Conservation (phyloP, 92 coral and sea anemone species). For the Blastomussa wellsi region DNA sequence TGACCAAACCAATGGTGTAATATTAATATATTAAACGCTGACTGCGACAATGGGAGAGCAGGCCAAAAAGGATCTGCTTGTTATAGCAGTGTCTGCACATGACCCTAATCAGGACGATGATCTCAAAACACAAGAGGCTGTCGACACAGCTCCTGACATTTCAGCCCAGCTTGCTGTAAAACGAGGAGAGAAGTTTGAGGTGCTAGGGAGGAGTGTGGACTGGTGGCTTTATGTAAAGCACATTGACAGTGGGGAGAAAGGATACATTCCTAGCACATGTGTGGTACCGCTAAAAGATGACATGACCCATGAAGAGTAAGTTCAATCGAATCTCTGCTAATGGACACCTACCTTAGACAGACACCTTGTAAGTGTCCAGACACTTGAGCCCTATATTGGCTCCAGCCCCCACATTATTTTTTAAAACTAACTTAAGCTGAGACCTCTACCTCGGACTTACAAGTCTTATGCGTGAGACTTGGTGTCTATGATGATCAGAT, state of each 20-base stretch:
- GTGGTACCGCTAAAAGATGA: slow-evolving; percentile 80
- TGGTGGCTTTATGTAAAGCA: slow-evolving; percentile 90
- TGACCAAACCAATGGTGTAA: background rate
- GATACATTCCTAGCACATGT: slow-evolving; percentile 83
- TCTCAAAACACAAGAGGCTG: slow-evolving; percentile 60
- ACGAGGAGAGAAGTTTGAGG: slow-evolving; percentile 79
- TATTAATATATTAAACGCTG: no score
- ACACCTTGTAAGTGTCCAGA: no score
- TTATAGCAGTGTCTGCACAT: slow-evolving; percentile 48
- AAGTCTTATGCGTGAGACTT: no score
- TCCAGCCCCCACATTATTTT: no score
- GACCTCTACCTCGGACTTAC: no score
- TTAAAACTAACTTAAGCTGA: no score
- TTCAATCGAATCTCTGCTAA: background rate
- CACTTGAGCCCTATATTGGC: no score
- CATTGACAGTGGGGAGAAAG: slow-evolving; percentile 55
- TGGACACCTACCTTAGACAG: no score
- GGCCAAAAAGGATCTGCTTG: background rate
- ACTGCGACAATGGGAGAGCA: slow-evolving; percentile 15
- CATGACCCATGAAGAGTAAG: slow-evolving; percentile 78
- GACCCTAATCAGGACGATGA: slow-evolving; percentile 71
- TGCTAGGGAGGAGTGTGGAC: slow-evolving; percentile 63
- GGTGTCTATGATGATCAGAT: no score
- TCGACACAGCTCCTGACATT: slow-evolving; percentile 75
- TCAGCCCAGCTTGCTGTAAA: slow-evolving; percentile 72